Conservation (phyloP, 2,797 vertebrate genomes). For the Columba guinea region DNA sequence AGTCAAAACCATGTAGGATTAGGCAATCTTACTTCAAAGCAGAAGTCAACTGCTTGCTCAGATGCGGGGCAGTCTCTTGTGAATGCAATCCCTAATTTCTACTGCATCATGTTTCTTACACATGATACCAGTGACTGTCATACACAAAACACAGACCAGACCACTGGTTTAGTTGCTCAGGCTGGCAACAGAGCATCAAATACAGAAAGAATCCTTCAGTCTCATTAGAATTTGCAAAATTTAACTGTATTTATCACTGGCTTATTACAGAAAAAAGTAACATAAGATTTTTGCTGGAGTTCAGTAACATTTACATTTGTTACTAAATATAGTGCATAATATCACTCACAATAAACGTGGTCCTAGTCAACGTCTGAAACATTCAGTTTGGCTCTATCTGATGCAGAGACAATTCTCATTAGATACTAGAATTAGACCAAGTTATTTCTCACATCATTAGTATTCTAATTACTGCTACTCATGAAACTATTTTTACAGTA, state of each 20-base stretch:
- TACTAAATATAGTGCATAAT: not conserved
- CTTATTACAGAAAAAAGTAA: not conserved
- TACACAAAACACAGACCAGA: too few relatives aligned
- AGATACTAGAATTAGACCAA: not conserved
- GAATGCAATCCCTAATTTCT: not conserved
- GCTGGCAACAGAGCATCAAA: not conserved
- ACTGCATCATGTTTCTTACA: not conserved
- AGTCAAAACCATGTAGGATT: not conserved
- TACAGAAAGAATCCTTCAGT: not conserved
- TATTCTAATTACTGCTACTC: not conserved
- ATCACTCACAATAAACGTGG: not conserved
- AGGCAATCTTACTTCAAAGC: not conserved
- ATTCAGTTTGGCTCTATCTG: not conserved
- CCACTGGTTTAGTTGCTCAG: not conserved
- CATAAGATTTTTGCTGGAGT: not conserved
- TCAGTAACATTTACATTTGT: not conserved
- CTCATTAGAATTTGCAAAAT: not conserved
- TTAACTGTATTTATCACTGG: not conserved
- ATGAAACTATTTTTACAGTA: not conserved
- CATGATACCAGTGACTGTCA: not conserved
- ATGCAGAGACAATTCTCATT: not conserved
- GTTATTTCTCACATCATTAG: not conserved
- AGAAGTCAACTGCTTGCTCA: not conserved
- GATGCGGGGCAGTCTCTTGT: not conserved
- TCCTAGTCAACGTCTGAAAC: not conserved